Base-by-base conservation (phyloP, 2,888 invertebrate species). In the Luperina testacea region DNA sequence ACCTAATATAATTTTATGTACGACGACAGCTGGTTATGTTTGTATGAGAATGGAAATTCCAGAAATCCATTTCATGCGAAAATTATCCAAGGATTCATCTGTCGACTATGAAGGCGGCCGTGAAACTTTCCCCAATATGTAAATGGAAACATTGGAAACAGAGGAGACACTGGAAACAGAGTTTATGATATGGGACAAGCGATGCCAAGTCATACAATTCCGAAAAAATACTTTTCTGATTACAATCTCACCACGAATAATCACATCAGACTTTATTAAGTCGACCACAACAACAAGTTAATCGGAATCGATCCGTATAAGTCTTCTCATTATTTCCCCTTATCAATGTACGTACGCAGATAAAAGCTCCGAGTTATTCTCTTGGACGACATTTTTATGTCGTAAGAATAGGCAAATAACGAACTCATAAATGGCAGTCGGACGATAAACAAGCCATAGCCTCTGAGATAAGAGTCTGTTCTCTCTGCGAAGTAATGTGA, bases 321-420 rank as follows among this genome's bases (percentile, higher is more conserved):
- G 94, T 93, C 92, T 89, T 90, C 94, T 95, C 96, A 95, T 96
- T 96, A 96, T 94, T 96, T 94, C 92, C 91, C 92, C 94, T 96
- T 96, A 96, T 96, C 96, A 95, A 93, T 89, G 93, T 93, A 94
- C 93, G 93, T 92, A 93, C 89, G 90, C 84, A 96, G 94, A 96
- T 95, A 95, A 95, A 95, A 93, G 93, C 92, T 87, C 89, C 91
- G 89, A 94, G 92, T 94, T 95, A 95, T 95, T 95, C 94, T 93
- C 92, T 92, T 92, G 92, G 95, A 95, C 94, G 96, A 95, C 95
- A 93, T 96, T 96, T 96, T 96, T 96, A 96, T 95, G 95, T 95
- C 93, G 93, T 93, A 93, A 92, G 94, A 96, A 96, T 96, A 96
- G 95, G 95, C 93, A 96, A 96, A 96, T 96, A 96, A 96, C 94